These are phyloP conservation scores for Phalanger gymnotis DNA, from an alignment of 2,797 vertebrate species.

Conservation along the genomic window DNA sequence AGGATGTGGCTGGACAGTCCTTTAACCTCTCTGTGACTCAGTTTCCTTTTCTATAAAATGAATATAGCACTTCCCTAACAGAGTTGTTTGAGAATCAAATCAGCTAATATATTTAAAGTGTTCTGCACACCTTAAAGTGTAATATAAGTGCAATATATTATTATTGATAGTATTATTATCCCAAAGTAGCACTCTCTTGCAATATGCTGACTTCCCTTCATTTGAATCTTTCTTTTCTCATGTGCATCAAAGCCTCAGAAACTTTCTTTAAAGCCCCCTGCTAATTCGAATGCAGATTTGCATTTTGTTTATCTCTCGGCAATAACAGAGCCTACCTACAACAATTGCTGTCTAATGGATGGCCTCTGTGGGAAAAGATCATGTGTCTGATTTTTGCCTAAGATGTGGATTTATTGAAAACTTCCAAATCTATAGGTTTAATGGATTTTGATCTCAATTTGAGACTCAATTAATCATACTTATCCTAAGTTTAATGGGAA, in stretches of 20 bases:
- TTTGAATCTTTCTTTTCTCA: rapidly evolving
- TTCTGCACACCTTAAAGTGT: background rate
- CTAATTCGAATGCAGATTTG: background rate
- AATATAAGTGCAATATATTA: background rate
- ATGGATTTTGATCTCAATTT: background rate
- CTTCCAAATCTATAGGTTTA: background rate
- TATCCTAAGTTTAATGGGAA: background rate
- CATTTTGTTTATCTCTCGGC: background rate
- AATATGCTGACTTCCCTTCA: background rate
- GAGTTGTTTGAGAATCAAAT: background rate
- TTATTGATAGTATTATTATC: background rate
- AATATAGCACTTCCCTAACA: background rate
- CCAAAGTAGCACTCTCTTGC: background rate
- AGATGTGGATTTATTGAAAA: background rate
- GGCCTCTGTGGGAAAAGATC: background rate
- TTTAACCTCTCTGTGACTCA: background rate
- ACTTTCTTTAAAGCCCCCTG: background rate
- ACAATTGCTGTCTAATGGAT: background rate
- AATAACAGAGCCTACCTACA: background rate
- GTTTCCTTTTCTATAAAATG: background rate
- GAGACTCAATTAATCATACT: background rate
- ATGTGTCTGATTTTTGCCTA: background rate
- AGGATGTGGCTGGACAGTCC: background rate
- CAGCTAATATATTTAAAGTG: background rate
- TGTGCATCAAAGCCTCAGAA: background rate